A percentile compares a stretch with the other conserved stretches of the same genome.
Conservation (phyloP, 2,888 invertebrate species). For the Drosophila infuscata region DNA sequence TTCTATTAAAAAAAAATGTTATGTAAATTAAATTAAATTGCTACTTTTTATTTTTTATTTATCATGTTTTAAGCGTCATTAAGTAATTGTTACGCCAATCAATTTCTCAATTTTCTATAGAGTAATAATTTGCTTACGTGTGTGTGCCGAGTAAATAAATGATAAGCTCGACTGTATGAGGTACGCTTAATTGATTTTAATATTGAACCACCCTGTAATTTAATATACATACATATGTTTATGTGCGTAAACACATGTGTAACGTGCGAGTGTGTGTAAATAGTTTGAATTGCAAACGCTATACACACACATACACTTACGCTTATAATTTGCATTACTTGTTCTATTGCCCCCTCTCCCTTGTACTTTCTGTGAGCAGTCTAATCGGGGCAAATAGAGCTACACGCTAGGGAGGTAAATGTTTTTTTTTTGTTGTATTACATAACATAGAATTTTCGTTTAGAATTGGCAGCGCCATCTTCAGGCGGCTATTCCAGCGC, state of each 20-base stretch:
- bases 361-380: constrained; percentile 33
- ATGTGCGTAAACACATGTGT: background rate
- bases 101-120: background rate
- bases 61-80: background rate
- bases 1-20: background rate
- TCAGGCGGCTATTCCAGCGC: background rate
- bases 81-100: background rate
- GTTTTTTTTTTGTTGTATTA: constrained; percentile 37
- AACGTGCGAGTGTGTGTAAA: constrained; percentile 9
- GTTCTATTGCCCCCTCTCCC: constrained; percentile 13
- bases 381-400: constrained; percentile 8
- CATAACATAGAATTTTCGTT: constrained; percentile 54
- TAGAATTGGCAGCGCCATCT: background rate
- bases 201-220: constrained; percentile 39
- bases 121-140: constrained; percentile 20
- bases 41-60: background rate
- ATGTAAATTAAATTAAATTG: background rate
- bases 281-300: constrained; percentile 47
- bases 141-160: constrained; percentile 28
- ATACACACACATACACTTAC: constrained; percentile 9
- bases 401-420: background rate
- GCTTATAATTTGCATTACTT: constrained; percentile 46
- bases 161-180: constrained; percentile 48
- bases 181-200: constrained; percentile 48
- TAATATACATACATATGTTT: constrained; percentile 17